Percentiles rank a stretch among this genome's conserved stretches.
These are phyloP conservation scores for Spondyliosoma cantharus DNA, from an alignment of 2,797 vertebrate species.

Conservation along the genomic window DNA sequence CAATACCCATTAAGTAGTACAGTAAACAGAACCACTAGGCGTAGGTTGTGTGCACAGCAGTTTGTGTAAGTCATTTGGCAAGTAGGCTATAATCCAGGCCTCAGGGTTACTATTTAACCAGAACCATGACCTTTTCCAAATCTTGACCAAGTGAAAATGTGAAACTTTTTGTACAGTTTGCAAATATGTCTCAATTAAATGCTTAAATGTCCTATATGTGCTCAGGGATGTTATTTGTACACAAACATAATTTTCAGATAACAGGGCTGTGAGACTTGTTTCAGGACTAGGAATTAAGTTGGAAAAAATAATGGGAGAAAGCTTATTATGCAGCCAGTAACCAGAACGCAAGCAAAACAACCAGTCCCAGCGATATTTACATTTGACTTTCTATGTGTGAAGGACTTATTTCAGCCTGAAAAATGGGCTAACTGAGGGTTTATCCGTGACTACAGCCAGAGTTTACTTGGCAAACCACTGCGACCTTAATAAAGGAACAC, in stretches of 20 bases:
- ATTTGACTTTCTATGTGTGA: background rate
- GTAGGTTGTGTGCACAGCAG: too few species aligned
- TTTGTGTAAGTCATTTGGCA: too few species aligned
- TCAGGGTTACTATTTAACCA: background rate
- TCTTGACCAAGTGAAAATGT: background rate
- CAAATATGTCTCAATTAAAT: background rate
- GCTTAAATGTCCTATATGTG: background rate
- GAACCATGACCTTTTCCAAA: background rate
- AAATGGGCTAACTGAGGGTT: background rate
- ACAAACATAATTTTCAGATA: background rate
- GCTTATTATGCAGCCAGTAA: background rate
- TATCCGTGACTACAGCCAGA: background rate
- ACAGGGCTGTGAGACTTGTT: background rate
- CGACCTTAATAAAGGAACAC: constrained; percentile 20
- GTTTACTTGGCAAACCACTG: constrained; percentile 9
- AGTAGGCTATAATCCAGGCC: too few species aligned
- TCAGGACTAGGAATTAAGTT: background rate
- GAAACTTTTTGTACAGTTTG: background rate
- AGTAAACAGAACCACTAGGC: too few species aligned
- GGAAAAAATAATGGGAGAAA: background rate
- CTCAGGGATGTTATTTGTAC: too few species aligned
- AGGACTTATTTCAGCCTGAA: background rate
- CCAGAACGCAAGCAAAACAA: background rate
- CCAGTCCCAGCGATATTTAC: background rate
- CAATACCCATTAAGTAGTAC: too few species aligned